phyloP scores from a whole-genome alignment of 2,888 invertebrate genomes.

The Drymonia ruficornis region DNA sequence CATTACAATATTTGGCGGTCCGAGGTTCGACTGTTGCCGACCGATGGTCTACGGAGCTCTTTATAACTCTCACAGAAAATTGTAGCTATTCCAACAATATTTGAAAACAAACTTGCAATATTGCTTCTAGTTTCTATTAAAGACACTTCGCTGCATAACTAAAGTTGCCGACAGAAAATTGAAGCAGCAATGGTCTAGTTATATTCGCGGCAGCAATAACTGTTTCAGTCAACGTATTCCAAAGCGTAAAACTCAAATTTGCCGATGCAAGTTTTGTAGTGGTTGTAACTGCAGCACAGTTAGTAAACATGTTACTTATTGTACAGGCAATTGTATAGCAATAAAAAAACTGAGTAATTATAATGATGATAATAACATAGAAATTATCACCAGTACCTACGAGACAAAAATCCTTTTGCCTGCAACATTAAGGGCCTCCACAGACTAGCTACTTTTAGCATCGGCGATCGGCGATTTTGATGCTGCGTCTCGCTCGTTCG shows the following conservation, averaged over 20 bases:
- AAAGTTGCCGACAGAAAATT: conserved; percentile 3
- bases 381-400: too few species aligned
- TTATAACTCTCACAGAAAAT: not conserved
- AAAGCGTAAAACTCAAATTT: not conserved
- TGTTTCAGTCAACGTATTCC: not conserved
- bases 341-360: too few species aligned
- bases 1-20: too few species aligned
- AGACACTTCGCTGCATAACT: not conserved
- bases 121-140: not conserved
- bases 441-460: too few species aligned
- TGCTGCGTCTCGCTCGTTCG: too few species aligned
- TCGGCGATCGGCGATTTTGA: too few species aligned
- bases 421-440: too few species aligned
- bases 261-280: not conserved
- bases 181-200: not conserved
- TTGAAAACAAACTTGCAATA: not conserved
- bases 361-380: too few species aligned
- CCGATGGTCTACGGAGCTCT: not conserved
- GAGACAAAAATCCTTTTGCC: too few species aligned
- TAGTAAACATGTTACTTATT: not conserved
- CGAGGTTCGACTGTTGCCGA: too few species aligned
- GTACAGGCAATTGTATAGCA: too few species aligned
- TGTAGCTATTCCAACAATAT: not conserved
- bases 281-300: not conserved
- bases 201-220: conserved; percentile 2